These are phyloP conservation scores for Euspilapteryx auroguttella DNA, from an alignment of 2,888 invertebrate species.

Conservation along the genomic window DNA sequence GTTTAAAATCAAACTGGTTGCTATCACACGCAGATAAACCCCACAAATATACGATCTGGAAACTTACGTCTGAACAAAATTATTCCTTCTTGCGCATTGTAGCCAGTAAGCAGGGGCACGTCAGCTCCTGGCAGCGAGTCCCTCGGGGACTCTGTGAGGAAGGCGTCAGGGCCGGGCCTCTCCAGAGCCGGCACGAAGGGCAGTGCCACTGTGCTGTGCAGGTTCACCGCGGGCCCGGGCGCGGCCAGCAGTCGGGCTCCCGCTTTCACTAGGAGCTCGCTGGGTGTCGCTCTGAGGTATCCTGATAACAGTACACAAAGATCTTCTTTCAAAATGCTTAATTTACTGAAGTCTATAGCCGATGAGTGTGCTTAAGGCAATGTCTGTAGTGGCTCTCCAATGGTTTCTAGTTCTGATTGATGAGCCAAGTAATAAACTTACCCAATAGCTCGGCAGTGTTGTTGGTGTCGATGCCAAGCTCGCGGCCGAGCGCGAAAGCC, in stretches of 20 bases:
- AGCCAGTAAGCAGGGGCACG: constrained; percentile 66
- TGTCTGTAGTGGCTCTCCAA: too few species aligned
- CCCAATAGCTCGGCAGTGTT: constrained; percentile 57
- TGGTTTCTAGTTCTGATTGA: too few species aligned
- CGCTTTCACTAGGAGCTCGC: constrained; percentile 61
- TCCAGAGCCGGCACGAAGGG: constrained; percentile 64
- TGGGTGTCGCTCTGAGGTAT: constrained; percentile 60
- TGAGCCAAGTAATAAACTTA: too few species aligned
- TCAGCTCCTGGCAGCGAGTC: constrained; percentile 49
- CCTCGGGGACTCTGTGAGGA: constrained; percentile 55
- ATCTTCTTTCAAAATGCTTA: too few species aligned
- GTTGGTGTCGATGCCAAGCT: constrained; percentile 62
- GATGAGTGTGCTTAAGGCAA: too few species aligned
- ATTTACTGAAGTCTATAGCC: too few species aligned
- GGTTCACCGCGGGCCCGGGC: constrained; percentile 33
- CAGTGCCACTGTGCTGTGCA: constrained; percentile 60
- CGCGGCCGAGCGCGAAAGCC: constrained; percentile 58
- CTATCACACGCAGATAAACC: too few species aligned
- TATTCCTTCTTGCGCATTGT: constrained; percentile 68
- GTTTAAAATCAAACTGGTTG: too few species aligned
- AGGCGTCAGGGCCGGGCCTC: constrained; percentile 31
- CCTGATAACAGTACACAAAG: too few species aligned
- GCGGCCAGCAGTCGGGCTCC: constrained; percentile 52
- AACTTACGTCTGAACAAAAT: constrained; percentile 61
- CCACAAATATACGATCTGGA: neutral